Evolutionary conservation across 2,888 invertebrate species (phyloP).

Genomic region (Eupithecia subfuscata): DNA sequence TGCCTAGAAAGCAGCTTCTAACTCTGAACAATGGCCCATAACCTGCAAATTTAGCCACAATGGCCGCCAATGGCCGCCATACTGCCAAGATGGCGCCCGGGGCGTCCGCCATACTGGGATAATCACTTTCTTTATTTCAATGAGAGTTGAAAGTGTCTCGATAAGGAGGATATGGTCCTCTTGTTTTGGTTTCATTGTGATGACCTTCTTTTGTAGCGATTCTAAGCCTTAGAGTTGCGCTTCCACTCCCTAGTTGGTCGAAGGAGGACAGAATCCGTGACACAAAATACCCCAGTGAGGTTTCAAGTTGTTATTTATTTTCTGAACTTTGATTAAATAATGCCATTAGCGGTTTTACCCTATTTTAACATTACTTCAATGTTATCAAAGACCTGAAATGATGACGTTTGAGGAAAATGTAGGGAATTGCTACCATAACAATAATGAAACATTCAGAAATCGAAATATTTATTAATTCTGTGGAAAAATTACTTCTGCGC

Average conservation of each 20-base stretch:
- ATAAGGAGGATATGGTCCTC: constrained; percentile 20
- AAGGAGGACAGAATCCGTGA: background rate
- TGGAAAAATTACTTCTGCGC: background rate
- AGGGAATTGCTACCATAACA: background rate
- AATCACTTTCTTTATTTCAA: constrained; percentile 43
- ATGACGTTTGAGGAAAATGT: background rate
- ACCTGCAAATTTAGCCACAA: constrained; percentile 23
- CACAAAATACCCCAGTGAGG: background rate
- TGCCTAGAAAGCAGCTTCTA: constrained; percentile 31
- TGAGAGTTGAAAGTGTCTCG: constrained; percentile 34
- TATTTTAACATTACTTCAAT: background rate
- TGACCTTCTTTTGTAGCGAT: constrained; percentile 17
- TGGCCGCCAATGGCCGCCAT: constrained; percentile 1
- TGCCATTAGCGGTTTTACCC: background rate
- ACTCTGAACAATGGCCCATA: constrained; percentile 39
- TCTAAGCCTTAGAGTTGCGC: background rate
- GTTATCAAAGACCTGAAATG: background rate
- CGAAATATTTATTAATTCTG: background rate
- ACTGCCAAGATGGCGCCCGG: constrained; percentile 11
- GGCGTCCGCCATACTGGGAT: constrained; percentile 30
- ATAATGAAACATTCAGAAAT: background rate
- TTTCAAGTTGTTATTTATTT: background rate
- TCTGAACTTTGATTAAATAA: background rate
- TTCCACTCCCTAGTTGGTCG: background rate
- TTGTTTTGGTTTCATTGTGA: constrained; percentile 13